Evolutionary conservation across 2,797 vertebrate species (phyloP).

Genomic region (Chloroceryle inda): DNA sequence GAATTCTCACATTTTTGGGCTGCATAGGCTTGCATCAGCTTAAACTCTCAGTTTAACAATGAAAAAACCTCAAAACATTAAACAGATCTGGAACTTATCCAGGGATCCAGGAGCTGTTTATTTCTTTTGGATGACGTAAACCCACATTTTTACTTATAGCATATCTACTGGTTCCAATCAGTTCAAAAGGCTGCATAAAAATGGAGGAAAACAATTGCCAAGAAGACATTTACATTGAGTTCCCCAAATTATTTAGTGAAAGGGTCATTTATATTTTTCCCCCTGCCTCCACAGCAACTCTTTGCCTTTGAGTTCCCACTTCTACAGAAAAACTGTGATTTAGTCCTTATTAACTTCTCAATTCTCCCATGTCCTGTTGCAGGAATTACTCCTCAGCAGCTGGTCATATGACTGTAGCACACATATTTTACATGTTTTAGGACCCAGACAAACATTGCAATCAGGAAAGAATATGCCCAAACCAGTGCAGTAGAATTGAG

Average conservation of each 20-base stretch:
- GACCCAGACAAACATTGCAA: accelerated
- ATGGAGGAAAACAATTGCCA: background rate
- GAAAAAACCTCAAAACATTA: background rate
- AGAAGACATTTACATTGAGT: background rate
- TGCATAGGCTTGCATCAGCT: background rate
- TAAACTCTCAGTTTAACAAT: background rate
- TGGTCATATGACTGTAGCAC: accelerated
- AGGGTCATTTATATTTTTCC: background rate
- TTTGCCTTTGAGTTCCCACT: background rate
- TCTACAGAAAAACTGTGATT: background rate
- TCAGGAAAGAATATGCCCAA: background rate
- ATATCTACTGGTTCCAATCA: background rate
- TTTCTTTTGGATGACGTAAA: constrained; percentile 2
- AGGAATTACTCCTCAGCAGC: background rate
- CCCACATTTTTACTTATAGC: background rate
- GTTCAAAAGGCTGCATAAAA: background rate
- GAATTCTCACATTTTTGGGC: background rate
- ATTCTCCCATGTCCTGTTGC: background rate
- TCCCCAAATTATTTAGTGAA: background rate
- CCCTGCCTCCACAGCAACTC: background rate
- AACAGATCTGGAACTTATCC: background rate
- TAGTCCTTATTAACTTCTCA: background rate
- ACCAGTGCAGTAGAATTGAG: background rate
- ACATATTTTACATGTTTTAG: background rate
- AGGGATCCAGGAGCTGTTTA: constrained; percentile 13